Conservation (phyloP, 2,888 invertebrate genomes). For the Plebejus argus region DNA sequence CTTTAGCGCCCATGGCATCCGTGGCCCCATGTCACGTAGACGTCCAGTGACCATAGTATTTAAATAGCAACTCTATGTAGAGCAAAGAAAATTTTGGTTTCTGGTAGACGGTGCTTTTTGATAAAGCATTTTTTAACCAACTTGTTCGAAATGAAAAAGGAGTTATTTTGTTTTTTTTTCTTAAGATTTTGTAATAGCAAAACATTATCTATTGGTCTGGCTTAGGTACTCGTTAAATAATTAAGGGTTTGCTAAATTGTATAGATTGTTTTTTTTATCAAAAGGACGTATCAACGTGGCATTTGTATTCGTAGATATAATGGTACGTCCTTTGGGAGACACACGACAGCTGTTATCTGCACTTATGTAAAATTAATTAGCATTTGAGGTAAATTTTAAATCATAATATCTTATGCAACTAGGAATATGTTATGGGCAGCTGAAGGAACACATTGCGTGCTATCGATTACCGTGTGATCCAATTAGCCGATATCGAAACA, state of each 20-base stretch:
- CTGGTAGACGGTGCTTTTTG: background rate
- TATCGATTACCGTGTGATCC: conserved; percentile 79
- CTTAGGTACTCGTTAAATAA: background rate
- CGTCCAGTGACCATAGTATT: background rate
- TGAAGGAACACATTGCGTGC: conserved; percentile 73
- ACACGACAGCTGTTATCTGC: background rate
- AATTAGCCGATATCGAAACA: conserved; percentile 79
- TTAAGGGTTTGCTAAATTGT: background rate
- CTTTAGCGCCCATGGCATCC: background rate
- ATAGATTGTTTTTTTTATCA: background rate
- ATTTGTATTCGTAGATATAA: background rate
- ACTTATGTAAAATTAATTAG: conserved; percentile 17
- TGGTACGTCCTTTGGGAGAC: background rate
- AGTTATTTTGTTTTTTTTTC: no score
- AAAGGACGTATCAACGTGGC: background rate
- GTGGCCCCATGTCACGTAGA: background rate
- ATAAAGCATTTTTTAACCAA: background rate
- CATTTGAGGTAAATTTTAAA: conserved; percentile 19
- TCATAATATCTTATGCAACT: conserved; percentile 36
- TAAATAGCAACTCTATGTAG: background rate
- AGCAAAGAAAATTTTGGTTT: background rate
- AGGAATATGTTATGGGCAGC: conserved; percentile 56
- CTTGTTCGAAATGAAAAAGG: background rate
- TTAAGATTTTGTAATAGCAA: no score
- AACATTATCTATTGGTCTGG: background rate